A percentile compares a stretch with the other conserved stretches of the same genome.
phyloP scores from a whole-genome alignment of 2,113 vertebrate genomes.

The Pipa parva region DNA sequence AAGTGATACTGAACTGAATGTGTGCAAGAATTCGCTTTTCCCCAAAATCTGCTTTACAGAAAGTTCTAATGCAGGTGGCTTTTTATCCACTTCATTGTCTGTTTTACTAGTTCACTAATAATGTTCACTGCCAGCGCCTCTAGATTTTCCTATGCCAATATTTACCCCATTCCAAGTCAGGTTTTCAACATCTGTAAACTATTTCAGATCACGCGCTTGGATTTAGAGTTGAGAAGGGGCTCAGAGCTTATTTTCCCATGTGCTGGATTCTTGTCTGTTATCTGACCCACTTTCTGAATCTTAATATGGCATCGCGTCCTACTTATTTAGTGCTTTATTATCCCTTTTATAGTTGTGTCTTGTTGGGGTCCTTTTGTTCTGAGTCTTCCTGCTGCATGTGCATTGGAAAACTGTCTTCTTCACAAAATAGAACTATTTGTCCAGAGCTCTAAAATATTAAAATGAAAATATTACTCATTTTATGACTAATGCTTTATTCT shows the following conservation, averaged over 20 bases:
- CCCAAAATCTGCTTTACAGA: no score
- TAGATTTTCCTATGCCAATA: constrained; percentile 2
- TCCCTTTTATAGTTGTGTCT: not conserved
- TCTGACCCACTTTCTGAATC: constrained; percentile 42
- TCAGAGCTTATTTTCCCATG: constrained; percentile 19
- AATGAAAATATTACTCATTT: no score
- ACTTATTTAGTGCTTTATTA: constrained; percentile 14
- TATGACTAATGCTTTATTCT: no score
- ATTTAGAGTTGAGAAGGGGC: constrained; percentile 25
- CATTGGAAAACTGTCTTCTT: not conserved
- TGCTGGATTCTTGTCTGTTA: constrained; percentile 33
- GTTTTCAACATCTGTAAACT: constrained; percentile 37
- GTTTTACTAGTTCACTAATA: no score
- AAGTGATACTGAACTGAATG: no score
- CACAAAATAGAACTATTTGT: no score
- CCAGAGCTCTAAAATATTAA: no score
- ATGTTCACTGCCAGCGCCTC: not conserved
- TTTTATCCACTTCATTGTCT: no score
- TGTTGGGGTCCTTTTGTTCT: constrained; percentile 22
- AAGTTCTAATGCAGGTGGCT: no score
- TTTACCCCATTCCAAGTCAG: constrained; percentile 26
- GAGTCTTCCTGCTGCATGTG: not conserved
- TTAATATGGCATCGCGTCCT: constrained; percentile 26
- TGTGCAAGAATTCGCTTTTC: no score
- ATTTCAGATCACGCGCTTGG: constrained; percentile 30